Percentiles rank a stretch among this genome's conserved stretches.
Conservation (phyloP, 2,113 vertebrate genomes). For the Pagrus major region DNA sequence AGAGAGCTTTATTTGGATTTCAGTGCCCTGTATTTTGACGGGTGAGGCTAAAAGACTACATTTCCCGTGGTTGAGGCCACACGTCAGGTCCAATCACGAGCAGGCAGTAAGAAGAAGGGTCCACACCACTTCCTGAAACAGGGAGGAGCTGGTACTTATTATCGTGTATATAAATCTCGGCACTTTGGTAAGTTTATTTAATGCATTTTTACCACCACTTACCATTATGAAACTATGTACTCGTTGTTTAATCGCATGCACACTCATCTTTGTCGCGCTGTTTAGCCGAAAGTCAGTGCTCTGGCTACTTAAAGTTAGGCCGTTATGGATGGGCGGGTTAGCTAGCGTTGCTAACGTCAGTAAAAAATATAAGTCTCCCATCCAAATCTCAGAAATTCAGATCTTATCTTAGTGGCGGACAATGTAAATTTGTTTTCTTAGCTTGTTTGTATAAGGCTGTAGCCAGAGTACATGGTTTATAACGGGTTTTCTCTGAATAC, state of each 20-base stretch:
- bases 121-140: conserved; percentile 60
- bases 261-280: background rate
- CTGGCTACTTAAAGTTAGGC: conserved; percentile 37
- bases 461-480: background rate
- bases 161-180: conserved; percentile 22
- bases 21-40: background rate
- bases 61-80: conserved; percentile 33
- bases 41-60: conserved; percentile 65
- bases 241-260: rapidly evolving
- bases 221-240: background rate
- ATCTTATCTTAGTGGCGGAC: background rate
- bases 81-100: conserved; percentile 51
- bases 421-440: rapidly evolving
- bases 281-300: background rate
- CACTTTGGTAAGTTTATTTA: conserved; percentile 43
- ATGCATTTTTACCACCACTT: rapidly evolving
- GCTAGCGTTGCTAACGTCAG: conserved; percentile 26
- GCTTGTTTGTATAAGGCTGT: background rate
- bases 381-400: background rate
- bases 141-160: conserved; percentile 30
- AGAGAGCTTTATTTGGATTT: background rate
- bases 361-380: background rate
- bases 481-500: background rate
- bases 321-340: conserved; percentile 36
- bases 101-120: background rate